phyloP scores from a whole-genome alignment of 2,888 invertebrate genomes.

The Dryocosmus kuriphilus region DNA sequence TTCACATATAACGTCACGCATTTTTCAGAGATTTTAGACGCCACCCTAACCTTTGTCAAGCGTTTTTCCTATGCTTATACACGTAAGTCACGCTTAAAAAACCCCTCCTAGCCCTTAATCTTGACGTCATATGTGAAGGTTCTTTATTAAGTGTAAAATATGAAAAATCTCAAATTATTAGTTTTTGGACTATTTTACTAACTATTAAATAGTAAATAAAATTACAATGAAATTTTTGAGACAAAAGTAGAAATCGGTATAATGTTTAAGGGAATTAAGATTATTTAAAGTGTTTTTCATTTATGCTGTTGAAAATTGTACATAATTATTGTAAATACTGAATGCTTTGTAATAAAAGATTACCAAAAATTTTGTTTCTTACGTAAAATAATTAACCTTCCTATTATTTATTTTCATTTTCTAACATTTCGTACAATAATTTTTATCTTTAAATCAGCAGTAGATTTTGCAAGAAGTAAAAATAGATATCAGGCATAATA shows the following conservation, averaged over 20 bases:
- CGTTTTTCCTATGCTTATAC: too few relatives aligned
- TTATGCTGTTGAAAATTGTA: neutral
- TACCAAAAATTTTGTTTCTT: neutral
- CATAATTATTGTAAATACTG: neutral
- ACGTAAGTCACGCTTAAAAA: too few relatives aligned
- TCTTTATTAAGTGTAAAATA: neutral
- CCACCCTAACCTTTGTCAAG: too few relatives aligned
- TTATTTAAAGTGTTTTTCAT: neutral
- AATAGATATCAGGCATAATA: too few relatives aligned
- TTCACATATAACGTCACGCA: too few relatives aligned
- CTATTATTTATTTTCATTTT: neutral
- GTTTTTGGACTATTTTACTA: neutral
- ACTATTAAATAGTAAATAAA: neutral
- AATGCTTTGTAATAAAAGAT: neutral
- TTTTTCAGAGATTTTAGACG: too few relatives aligned
- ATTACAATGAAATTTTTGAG: too few relatives aligned
- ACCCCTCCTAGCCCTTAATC: too few relatives aligned
- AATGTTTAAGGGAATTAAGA: neutral
- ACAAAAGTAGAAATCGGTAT: too few relatives aligned
- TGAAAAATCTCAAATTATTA: neutral
- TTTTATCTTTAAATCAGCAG: neutral
- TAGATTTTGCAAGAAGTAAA: neutral
- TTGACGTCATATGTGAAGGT: too few relatives aligned
- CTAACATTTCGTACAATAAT: neutral
- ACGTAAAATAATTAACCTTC: neutral